These are phyloP conservation scores for Diadumene lineata DNA, from an alignment of 92 coral and sea anemone species.

Conservation along the genomic window DNA sequence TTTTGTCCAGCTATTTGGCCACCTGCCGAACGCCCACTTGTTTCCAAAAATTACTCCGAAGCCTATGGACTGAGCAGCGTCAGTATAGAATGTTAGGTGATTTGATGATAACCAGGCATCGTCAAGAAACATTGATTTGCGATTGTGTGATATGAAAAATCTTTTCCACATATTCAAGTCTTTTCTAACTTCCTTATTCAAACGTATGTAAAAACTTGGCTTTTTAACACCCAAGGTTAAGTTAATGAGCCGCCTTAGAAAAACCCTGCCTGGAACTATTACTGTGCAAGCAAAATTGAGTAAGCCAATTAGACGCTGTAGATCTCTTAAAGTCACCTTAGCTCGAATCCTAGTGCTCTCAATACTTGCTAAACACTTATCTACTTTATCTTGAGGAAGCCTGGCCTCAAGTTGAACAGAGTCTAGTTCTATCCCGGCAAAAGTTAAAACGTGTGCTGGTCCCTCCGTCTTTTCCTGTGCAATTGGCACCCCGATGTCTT, in stretches of 20 bases:
- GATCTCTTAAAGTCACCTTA: neutral
- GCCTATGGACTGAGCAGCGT: conserved; percentile 23
- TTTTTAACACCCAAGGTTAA: neutral
- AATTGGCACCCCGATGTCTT: conserved; percentile 51
- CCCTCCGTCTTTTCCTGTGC: conserved; percentile 64
- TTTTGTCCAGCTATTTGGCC: conserved; percentile 31
- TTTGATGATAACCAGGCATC: conserved; percentile 24
- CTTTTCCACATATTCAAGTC: conserved; percentile 9
- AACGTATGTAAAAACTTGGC: neutral
- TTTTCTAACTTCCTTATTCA: conserved; percentile 2
- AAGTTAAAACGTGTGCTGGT: conserved; percentile 37
- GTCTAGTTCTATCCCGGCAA: conserved; percentile 68
- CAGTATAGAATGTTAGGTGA: conserved; percentile 8
- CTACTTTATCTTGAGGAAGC: conserved; percentile 46
- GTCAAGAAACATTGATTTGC: conserved; percentile 26
- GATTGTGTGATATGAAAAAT: conserved; percentile 33
- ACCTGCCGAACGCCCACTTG: conserved; percentile 35
- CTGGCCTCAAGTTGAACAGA: conserved; percentile 39
- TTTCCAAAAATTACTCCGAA: conserved; percentile 39
- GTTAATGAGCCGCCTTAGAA: neutral
- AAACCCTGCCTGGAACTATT: neutral
- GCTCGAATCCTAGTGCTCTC: neutral
- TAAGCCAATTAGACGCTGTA: neutral
- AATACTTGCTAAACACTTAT: conserved; percentile 12
- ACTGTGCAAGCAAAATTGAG: neutral